These are phyloP conservation scores for Ambastaia sidthimunki DNA, from an alignment of 2,797 vertebrate species.

Conservation along the genomic window DNA sequence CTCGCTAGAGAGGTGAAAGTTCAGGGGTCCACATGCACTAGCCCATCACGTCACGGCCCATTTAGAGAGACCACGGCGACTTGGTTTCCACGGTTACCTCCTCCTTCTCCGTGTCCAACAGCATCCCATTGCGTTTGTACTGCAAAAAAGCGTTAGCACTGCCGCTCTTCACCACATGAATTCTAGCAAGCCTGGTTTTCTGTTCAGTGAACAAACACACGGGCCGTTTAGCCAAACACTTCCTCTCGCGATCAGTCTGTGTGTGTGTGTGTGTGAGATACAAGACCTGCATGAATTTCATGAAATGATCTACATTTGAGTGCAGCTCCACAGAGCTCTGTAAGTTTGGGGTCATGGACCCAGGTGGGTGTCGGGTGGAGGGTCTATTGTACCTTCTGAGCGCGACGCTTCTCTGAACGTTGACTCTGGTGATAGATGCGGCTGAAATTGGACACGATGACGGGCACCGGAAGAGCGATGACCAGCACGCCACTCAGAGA, in stretches of 20 bases:
- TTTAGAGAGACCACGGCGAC: conserved; percentile 54
- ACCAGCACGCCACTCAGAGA: conserved; percentile 94
- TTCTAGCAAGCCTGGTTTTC: conserved; percentile 97
- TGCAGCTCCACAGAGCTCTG: neutral
- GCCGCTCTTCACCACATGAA: conserved; percentile 91
- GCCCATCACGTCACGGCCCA: conserved; percentile 54
- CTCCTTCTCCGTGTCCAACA: conserved; percentile 85
- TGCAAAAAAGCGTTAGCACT: conserved; percentile 98
- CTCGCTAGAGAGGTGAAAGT: conserved; percentile 34
- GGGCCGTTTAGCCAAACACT: conserved; percentile 59
- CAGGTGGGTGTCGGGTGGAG: too few species aligned
- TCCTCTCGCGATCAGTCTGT: neutral
- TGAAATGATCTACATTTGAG: conserved; percentile 4
- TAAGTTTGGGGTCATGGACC: neutral
- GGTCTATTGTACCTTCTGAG: conserved; percentile 84
- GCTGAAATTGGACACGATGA: conserved; percentile 98
- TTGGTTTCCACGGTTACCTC: conserved; percentile 78
- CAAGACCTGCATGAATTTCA: conserved; percentile 1
- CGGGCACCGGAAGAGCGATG: conserved; percentile 93
- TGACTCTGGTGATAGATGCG: conserved; percentile 98
- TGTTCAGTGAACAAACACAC: conserved; percentile 82
- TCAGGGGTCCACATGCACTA: conserved; percentile 68
- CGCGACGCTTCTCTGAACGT: conserved; percentile 90
- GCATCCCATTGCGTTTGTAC: conserved; percentile 96
- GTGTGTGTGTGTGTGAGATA: neutral